Evolutionary conservation across 2,888 invertebrate species (phyloP), one percentile per base, ranked within the genome.

Genomic region (Kuschelorhynchus macadamiae): DNA sequence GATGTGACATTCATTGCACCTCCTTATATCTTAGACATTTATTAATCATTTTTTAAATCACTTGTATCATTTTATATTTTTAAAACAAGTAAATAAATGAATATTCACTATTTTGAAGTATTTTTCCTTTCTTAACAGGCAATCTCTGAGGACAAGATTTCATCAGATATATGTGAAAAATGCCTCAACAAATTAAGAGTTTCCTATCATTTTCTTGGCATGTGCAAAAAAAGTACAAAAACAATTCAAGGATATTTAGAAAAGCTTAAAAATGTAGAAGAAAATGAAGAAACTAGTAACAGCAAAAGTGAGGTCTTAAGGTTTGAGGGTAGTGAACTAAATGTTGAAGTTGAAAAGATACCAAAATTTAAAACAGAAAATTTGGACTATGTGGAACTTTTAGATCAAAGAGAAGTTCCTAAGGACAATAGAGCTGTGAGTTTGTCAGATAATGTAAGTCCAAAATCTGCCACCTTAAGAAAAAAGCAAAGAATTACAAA

Each of bases 221-320:
- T 82, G 81, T 83, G 83, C 66, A 78, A 76, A 59, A 80, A 81
- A 70, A 82, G 83, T n/a, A 77, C 81, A 11, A 78, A 76, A 52
- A 78, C 81, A 21, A 72, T 83, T 18, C 79, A 82, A 46, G 77
- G 79, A 41, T 82, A 82, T 65, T 71, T 82, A 52, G 75, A 76
- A 9, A 79, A 82, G 69, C 72, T 83, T 14, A 72, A 47, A 21
- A 21, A 49, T 1, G 44, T 17, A 36, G 12, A 32, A 20, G 17
- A 33, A 8, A 33, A 12, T 16, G 33, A 32, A 12, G 16, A 9
- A 16, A 21, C 1, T 49, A 17, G 55, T 42, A 41, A 50, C 2
- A 9, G 17, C 30, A 32, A 25, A 36, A 12, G 18, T 14, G 25
- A 30, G n/a, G n/a, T n/a, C n/a, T n/a, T n/a, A 11, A 75, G 72